Conservation (phyloP, 2,888 invertebrate genomes). For the Lamellibrachia columna region DNA sequence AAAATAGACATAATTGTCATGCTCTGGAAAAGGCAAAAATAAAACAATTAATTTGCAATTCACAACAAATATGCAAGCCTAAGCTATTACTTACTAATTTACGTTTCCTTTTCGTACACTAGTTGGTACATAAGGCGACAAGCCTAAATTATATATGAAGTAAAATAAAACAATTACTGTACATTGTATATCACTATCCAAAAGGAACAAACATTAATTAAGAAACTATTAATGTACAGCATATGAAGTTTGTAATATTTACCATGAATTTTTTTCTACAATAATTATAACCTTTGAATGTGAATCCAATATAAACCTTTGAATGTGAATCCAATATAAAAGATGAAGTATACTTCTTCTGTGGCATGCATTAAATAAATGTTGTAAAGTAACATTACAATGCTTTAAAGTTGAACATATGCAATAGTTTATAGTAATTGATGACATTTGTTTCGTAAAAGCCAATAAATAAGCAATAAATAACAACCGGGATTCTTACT, state of each 20-base stretch:
- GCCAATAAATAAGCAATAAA: too few relatives aligned
- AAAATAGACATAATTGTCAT: background rate
- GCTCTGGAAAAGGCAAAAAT: background rate
- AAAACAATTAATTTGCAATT: background rate
- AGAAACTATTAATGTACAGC: background rate
- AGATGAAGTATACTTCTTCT: background rate
- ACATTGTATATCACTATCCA: background rate
- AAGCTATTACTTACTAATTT: too few relatives aligned
- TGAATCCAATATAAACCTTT: background rate
- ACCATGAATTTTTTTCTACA: background rate
- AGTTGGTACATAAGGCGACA: too few relatives aligned
- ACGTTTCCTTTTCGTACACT: too few relatives aligned
- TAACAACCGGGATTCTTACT: background rate
- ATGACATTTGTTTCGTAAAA: background rate
- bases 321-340: background rate
- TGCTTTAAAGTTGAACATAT: background rate
- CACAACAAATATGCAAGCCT: background rate
- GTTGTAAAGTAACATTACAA: background rate
- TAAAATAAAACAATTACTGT: background rate
- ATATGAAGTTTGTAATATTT: background rate
- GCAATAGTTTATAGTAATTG: background rate
- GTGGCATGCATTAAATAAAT: background rate
- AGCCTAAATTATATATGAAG: background rate
- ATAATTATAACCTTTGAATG: background rate
- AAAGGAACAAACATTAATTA: background rate